These are phyloP conservation scores for Hedychridium roseum DNA, from an alignment of 2,888 invertebrate species.

Conservation along the genomic window DNA sequence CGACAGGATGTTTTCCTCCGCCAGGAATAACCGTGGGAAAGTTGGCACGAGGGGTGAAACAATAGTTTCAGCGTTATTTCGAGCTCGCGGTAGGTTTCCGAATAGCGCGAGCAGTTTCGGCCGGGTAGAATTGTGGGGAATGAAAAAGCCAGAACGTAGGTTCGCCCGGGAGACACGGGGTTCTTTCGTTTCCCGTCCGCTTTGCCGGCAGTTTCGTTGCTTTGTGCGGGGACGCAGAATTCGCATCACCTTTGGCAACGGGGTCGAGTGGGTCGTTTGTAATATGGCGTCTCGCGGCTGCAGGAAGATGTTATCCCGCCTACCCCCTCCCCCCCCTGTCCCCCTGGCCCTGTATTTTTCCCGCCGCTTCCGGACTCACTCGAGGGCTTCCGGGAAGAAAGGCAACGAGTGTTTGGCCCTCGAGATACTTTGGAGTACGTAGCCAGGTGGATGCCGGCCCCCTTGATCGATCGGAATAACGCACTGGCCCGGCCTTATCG, in stretches of 20 bases:
- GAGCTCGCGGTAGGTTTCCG: too few species aligned
- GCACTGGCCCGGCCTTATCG: slow-evolving; percentile 1
- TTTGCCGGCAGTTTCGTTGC: too few species aligned
- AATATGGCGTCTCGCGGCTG: background rate
- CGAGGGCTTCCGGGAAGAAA: slow-evolving; percentile 8
- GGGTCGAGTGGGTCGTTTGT: slow-evolving; percentile 5
- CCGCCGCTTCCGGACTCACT: slow-evolving; percentile 5
- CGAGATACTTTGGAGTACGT: slow-evolving; percentile 7
- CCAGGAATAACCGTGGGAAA: too few species aligned
- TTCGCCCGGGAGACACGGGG: too few species aligned
- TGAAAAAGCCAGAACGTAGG: too few species aligned
- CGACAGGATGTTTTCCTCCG: too few species aligned
- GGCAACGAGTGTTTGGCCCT: slow-evolving; percentile 5
- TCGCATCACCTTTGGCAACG: slow-evolving; percentile 3
- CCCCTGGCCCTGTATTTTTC: slow-evolving; percentile 2
- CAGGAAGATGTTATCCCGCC: slow-evolving; percentile 11
- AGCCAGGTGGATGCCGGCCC: background rate
- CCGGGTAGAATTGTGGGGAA: too few species aligned
- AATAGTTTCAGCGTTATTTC: too few species aligned
- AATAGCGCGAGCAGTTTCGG: too few species aligned
- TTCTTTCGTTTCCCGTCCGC: too few species aligned
- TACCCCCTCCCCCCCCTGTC: background rate
- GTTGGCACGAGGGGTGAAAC: too few species aligned
- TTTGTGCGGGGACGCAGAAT: background rate
- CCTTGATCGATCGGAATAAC: slow-evolving; percentile 13